Evolutionary conservation across 2,797 vertebrate genomes (phyloP).

Genomic region (Choloepus didactylus): DNA sequence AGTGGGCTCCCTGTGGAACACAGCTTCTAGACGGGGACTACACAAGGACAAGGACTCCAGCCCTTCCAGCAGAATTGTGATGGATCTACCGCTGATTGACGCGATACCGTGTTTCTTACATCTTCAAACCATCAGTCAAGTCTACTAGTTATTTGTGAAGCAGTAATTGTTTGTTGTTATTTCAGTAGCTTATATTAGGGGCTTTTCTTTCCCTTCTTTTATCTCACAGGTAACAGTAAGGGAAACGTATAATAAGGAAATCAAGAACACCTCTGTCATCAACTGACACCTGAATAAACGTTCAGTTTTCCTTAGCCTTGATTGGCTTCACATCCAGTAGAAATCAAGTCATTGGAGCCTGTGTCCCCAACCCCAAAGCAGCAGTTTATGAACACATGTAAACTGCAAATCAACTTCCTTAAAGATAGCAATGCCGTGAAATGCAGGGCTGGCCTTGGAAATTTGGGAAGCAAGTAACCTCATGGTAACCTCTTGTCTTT

Average conservation of each 20-base stretch:
- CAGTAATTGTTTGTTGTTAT: background rate
- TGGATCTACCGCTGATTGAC: background rate
- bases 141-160: background rate
- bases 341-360: conserved; percentile 64
- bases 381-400: conserved; percentile 22
- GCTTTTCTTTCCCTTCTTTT: conserved; percentile 8
- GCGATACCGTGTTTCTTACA: background rate
- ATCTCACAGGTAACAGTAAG: background rate
- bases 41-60: background rate
- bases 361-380: conserved; percentile 19
- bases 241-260: background rate
- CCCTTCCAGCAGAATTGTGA: background rate
- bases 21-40: background rate
- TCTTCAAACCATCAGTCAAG: conserved; percentile 19
- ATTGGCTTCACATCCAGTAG: background rate
- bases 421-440: conserved; percentile 46
- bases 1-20: background rate
- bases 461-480: background rate
- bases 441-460: conserved; percentile 25
- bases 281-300: conserved; percentile 10
- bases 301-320: background rate
- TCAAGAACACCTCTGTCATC: background rate
- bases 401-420: conserved; percentile 72
- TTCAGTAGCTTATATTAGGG: background rate
- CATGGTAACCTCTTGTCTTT: background rate